Percentiles rank a stretch among this genome's conserved stretches.
These are phyloP conservation scores for Heliconius sara DNA, from an alignment of 2,888 invertebrate species.

Conservation along the genomic window DNA sequence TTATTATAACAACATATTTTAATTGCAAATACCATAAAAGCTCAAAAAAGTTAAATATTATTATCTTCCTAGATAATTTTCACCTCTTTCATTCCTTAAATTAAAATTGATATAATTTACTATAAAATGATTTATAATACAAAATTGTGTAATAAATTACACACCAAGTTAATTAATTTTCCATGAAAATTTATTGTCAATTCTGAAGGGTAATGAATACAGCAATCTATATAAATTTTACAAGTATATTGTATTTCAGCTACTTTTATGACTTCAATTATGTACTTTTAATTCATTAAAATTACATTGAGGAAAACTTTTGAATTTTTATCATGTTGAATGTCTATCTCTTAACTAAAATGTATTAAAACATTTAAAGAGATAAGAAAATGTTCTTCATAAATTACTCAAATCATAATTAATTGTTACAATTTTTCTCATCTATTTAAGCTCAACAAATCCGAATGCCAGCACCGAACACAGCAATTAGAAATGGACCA, in stretches of 20 bases:
- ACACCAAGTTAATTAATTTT: background rate
- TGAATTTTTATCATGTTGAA: no score
- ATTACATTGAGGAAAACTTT: no score
- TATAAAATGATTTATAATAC: background rate
- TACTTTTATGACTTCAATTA: background rate
- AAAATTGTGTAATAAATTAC: background rate
- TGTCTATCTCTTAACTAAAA: no score
- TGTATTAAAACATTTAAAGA: no score
- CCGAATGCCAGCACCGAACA: slow-evolving; percentile 69
- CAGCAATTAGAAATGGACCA: slow-evolving; percentile 60
- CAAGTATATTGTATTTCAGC: background rate
- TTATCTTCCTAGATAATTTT: background rate
- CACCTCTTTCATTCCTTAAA: background rate
- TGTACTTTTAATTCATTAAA: background rate
- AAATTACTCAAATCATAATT: background rate
- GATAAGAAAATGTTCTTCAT: no score
- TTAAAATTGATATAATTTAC: background rate
- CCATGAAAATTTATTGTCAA: background rate
- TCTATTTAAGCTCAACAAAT: slow-evolving; percentile 49
- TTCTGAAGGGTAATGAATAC: background rate
- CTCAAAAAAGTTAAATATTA: background rate
- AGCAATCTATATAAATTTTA: background rate
- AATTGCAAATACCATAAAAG: background rate
- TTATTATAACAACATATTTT: background rate
- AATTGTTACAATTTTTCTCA: background rate